Percentiles rank a stretch among this genome's conserved stretches.
These are phyloP conservation scores for Euschistus heros DNA, from an alignment of 1,140 invertebrate genomes.

Conservation along the genomic window DNA sequence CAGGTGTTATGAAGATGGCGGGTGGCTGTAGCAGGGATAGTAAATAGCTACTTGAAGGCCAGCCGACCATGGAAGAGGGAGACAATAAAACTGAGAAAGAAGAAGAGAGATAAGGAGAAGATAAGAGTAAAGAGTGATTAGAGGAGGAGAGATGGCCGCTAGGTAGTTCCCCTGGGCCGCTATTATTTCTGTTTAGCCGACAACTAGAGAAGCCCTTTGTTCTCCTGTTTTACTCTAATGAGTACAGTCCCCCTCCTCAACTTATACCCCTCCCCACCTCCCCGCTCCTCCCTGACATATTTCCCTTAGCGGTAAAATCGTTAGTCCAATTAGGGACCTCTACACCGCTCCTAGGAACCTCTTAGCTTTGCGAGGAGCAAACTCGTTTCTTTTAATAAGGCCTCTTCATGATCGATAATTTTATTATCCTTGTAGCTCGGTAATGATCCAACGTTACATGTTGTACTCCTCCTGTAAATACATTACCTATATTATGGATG, in stretches of 20 bases:
- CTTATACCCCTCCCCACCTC: not conserved
- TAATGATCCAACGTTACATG: no score
- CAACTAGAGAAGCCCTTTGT: not conserved
- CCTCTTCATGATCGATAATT: no score
- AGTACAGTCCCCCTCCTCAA: slow-evolving; percentile 1
- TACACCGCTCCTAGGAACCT: no score
- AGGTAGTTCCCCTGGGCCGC: not conserved
- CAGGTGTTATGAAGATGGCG: no score
- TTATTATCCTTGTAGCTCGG: no score
- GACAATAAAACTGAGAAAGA: not conserved
- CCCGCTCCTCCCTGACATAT: not conserved
- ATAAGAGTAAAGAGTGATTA: not conserved
- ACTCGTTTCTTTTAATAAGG: no score
- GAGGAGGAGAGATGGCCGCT: not conserved
- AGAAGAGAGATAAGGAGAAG: not conserved
- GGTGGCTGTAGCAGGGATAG: no score
- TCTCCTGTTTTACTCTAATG: slow-evolving; percentile 4
- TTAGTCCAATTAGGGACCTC: slow-evolving; percentile 4
- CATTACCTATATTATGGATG: no score
- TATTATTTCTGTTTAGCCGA: slow-evolving; percentile 10
- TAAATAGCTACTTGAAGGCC: no score
- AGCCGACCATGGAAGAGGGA: no score
- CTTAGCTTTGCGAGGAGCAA: no score
- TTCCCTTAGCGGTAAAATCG: not conserved
- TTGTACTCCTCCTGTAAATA: no score